phyloP scores from a whole-genome alignment of 2,113 vertebrate genomes.

The Spilogale gracilis region DNA sequence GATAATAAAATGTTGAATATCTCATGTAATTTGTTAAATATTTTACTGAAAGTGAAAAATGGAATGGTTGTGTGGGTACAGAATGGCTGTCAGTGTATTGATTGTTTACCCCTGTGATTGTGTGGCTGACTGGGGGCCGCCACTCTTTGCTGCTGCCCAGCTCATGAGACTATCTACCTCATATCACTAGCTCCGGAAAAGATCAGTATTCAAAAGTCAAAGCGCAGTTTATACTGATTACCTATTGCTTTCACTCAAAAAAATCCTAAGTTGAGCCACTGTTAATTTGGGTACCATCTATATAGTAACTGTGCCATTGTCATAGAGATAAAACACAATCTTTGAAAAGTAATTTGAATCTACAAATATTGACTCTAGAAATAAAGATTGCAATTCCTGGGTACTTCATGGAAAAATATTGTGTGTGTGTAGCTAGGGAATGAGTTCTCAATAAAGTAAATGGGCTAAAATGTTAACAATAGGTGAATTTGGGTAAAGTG shows the following conservation, averaged over 20 bases:
- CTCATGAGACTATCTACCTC: not conserved
- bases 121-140: not conserved
- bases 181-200: not conserved
- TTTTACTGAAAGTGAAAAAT: not conserved
- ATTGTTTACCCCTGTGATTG: not conserved
- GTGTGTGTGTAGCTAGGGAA: not conserved
- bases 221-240: not conserved
- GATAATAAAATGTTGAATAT: not conserved
- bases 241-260: not conserved
- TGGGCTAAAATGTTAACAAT: not conserved
- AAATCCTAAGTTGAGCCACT: not conserved
- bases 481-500: not conserved
- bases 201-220: not conserved
- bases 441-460: constrained; percentile 22
- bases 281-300: not conserved
- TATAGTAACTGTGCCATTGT: not conserved
- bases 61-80: not conserved
- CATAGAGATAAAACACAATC: constrained; percentile 6
- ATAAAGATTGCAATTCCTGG: constrained; percentile 6
- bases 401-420: not conserved
- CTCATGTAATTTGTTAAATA: not conserved
- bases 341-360: not conserved
- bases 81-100: not conserved
- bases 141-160: not conserved
- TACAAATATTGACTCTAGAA: constrained; percentile 48